A percentile compares a stretch with the other conserved stretches of the same genome.
Conservation (phyloP, 2,797 vertebrate genomes). For the Myotis vivesi region DNA sequence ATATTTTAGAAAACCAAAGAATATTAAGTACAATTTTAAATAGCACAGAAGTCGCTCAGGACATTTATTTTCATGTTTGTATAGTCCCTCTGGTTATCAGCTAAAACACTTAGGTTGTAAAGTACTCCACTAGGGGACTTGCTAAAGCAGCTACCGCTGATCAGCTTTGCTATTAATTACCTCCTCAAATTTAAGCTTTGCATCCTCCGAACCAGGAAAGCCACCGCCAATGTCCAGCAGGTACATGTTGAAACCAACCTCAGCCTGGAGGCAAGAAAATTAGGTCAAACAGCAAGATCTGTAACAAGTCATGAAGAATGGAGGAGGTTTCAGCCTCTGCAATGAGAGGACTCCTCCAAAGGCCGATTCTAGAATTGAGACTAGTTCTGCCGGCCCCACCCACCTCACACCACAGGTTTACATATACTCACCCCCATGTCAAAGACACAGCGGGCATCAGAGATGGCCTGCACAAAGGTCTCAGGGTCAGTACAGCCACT, state of each 20-base stretch:
- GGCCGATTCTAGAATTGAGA: background rate
- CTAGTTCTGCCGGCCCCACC: no score
- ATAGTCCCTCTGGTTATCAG: background rate
- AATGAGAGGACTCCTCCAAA: background rate
- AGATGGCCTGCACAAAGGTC: constrained; percentile 92
- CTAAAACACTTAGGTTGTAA: background rate
- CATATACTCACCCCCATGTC: constrained; percentile 93
- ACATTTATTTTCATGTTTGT: background rate
- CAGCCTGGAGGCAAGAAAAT: constrained; percentile 84
- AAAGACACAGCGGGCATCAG: constrained; percentile 96
- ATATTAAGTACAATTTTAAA: background rate
- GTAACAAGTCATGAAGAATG: background rate
- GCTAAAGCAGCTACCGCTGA: background rate
- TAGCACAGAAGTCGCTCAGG: background rate
- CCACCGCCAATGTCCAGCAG: constrained; percentile 97
- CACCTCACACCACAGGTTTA: no score
- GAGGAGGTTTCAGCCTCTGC: background rate
- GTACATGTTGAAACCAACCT: constrained; percentile 94
- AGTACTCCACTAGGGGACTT: background rate
- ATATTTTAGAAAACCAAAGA: background rate
- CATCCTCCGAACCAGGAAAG: constrained; percentile 95
- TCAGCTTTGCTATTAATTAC: constrained; percentile 78
- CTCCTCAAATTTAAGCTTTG: constrained; percentile 98
- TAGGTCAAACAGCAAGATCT: background rate
- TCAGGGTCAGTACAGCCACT: constrained; percentile 95